These are phyloP conservation scores for Potorous gilbertii DNA, from an alignment of 2,797 vertebrate species.

Conservation along the genomic window DNA sequence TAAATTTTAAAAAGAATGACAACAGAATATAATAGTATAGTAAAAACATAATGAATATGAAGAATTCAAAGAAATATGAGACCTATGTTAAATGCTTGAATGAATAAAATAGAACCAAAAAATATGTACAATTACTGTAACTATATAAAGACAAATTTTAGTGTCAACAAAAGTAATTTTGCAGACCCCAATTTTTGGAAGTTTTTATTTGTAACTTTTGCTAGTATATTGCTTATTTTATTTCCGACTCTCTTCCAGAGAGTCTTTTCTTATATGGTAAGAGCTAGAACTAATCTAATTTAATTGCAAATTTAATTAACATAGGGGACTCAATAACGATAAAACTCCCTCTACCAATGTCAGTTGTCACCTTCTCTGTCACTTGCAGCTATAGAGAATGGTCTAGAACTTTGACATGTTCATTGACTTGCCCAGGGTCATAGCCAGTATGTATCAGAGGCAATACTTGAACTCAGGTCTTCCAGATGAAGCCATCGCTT, in stretches of 20 bases:
- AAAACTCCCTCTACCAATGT: too few species aligned
- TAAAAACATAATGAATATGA: neutral
- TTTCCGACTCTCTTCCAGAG: neutral
- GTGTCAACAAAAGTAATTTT: neutral
- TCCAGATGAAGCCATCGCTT: too few species aligned
- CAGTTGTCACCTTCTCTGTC: too few species aligned
- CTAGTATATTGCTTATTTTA: neutral
- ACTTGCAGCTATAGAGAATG: too few species aligned
- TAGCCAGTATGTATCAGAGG: too few species aligned
- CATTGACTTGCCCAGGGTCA: too few species aligned
- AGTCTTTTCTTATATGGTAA: neutral
- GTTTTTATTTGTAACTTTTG: neutral
- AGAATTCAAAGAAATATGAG: neutral
- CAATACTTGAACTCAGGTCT: too few species aligned
- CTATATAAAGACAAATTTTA: neutral
- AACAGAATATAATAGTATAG: neutral
- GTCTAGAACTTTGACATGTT: too few species aligned
- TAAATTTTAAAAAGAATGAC: neutral
- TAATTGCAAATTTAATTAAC: too few species aligned
- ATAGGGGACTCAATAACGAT: too few species aligned
- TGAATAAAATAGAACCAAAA: neutral
- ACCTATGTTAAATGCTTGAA: neutral
- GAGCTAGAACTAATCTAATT: neutral
- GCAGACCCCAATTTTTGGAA: neutral
- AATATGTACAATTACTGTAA: neutral